Percentiles rank a stretch among this genome's conserved stretches.
These are phyloP conservation scores for Ylistrum balloti DNA, from an alignment of 1,140 invertebrate genomes.

Conservation along the genomic window DNA sequence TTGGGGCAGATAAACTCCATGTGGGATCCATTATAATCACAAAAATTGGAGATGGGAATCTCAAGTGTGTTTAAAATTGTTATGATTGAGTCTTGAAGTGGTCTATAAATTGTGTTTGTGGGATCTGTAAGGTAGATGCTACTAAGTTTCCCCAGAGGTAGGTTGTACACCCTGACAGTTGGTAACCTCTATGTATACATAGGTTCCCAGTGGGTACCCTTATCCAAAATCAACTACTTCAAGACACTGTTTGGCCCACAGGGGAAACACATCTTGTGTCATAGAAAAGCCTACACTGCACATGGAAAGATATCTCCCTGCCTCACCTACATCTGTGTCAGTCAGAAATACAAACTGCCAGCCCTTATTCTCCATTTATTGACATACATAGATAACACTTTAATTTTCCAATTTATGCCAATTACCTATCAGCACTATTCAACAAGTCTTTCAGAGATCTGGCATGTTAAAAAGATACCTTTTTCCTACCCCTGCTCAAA, in stretches of 20 bases:
- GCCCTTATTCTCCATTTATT: neutral
- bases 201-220: neutral
- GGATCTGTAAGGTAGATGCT: neutral
- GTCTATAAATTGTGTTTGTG: neutral
- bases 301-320: neutral
- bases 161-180: neutral
- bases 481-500: neutral
- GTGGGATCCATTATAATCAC: neutral
- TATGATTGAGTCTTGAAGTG: conserved; percentile 1
- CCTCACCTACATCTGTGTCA: neutral
- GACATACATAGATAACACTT: conserved; percentile 7
- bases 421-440: conserved; percentile 34
- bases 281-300: neutral
- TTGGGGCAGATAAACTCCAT: neutral
- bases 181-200: neutral
- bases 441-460: neutral
- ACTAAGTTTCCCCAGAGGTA: neutral
- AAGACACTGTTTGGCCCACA: neutral
- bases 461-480: neutral
- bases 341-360: neutral
- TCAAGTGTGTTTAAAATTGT: neutral
- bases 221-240: neutral
- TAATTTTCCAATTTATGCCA: conserved; percentile 40
- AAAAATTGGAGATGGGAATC: conserved; percentile 16
- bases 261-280: neutral